These are phyloP conservation scores for Chionodraco myersi DNA, from an alignment of 2,113 vertebrate genomes.

Conservation along the genomic window DNA sequence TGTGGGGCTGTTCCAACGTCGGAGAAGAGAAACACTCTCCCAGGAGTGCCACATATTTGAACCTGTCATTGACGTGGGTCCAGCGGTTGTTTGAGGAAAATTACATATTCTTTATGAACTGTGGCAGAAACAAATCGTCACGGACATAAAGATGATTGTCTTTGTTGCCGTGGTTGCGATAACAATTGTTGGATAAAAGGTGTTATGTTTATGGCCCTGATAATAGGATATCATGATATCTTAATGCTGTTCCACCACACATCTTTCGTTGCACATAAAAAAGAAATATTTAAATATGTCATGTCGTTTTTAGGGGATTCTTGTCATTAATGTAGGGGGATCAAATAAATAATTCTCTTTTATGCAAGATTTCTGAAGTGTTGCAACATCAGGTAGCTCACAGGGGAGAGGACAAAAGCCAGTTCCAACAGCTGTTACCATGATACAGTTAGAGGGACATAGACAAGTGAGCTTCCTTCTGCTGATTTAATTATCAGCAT, in stretches of 20 bases:
- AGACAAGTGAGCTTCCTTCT: not conserved
- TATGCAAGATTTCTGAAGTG: not conserved
- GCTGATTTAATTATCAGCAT: slow-evolving; percentile 25
- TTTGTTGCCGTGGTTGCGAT: not conserved
- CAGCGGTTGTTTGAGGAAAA: not conserved
- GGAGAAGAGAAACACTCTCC: slow-evolving; percentile 5
- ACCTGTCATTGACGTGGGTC: not conserved
- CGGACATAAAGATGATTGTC: not conserved
- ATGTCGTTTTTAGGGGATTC: not conserved
- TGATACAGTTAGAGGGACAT: not conserved
- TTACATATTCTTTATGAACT: not conserved
- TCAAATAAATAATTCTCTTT: not conserved
- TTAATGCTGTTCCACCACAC: too few species aligned
- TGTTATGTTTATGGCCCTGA: too few species aligned
- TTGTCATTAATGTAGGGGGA: not conserved
- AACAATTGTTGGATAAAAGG: too few species aligned
- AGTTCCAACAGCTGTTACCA: not conserved
- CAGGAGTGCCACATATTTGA: not conserved
- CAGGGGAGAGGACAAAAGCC: not conserved
- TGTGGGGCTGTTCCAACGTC: slow-evolving; percentile 29
- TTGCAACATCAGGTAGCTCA: not conserved
- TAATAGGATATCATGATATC: too few species aligned
- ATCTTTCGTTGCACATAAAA: too few species aligned
- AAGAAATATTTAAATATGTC: not conserved
- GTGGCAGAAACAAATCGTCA: not conserved